Base-by-base conservation (phyloP, 2,888 invertebrate species). In the Tipula vernalis region DNA sequence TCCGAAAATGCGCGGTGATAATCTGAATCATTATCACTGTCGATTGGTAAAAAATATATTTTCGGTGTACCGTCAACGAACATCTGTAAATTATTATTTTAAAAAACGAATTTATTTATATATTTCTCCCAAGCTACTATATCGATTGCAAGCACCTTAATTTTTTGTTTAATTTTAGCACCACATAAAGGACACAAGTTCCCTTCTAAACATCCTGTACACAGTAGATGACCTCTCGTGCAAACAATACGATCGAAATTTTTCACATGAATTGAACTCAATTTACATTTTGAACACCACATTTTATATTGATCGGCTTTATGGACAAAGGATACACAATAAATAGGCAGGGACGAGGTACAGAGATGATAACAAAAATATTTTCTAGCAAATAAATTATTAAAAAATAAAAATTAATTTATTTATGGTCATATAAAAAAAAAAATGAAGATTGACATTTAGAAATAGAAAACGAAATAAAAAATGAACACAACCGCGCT, bases 281-380 rank as follows among this genome's bases (percentile, higher is more conserved):
- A 83, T 87, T 87, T 87, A 87, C 87, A 88, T 85, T 87, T 88
- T 36, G 88, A 87, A 57, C 88, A 88, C 36, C 87, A 51, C 88
- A 88, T 88, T 28, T 84, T 39, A n/a, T 39, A 39, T 84, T 39
- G 39, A 13, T 84, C 71, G 10, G 28, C 10, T 28, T 28, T 36
- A 84, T 84, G 1, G 84, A 28, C 5, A 28, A 71, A 71, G 18
- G 10, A 71, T 28, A 71, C 71, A 71, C 71, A 5, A 71, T 71
- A 39, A 6, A 71, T 71, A 71, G 18, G 28, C 10, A 10, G 28
- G 71, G 71, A 10, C 1, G 71, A 10, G 71, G 28, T 28, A 28
- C 71, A 71, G 28, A 71, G 71, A 71, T 71, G 71, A 28, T 71
- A 71, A 71, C 71, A 71, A 71, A 71, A 71, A 71, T 71, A 71